Conservation (phyloP, 2,113 vertebrate genomes). For the Nycticryphes semicollaris region DNA sequence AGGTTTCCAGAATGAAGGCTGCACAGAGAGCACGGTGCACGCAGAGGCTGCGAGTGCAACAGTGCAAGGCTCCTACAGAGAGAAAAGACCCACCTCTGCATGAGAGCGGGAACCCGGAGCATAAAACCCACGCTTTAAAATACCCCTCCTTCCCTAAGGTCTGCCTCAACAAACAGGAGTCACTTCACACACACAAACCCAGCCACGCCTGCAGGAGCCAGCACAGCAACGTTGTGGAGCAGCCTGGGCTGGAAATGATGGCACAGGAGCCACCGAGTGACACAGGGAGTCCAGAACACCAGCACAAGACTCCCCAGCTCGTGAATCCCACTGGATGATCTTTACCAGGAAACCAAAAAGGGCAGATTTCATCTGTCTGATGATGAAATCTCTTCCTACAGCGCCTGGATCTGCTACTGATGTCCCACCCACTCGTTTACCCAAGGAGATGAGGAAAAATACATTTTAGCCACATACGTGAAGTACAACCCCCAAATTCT, state of each 20-base stretch:
- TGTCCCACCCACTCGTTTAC: background rate
- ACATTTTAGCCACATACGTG: background rate
- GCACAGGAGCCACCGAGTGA: background rate
- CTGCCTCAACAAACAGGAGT: background rate
- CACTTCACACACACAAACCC: background rate
- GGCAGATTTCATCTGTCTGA: background rate
- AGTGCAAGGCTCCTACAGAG: background rate
- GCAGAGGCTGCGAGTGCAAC: rapidly evolving
- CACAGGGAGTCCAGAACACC: background rate
- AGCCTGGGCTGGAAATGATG: background rate
- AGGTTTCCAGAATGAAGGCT: background rate
- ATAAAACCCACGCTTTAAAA: background rate
- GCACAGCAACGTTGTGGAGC: background rate
- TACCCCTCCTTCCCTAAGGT: background rate
- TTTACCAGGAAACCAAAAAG: background rate
- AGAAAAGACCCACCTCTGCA: background rate
- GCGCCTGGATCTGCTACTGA: background rate
- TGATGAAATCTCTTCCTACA: background rate
- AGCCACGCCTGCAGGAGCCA: background rate
- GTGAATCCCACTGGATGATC: background rate
- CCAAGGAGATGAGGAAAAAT: background rate
- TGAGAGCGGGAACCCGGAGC: background rate
- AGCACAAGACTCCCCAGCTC: background rate
- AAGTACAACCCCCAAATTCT: background rate
- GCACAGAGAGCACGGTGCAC: rapidly evolving